Percentiles rank a stretch among this genome's conserved stretches.
Evolutionary conservation across 1,140 invertebrate species (phyloP).

Genomic region (Nymphalis io): DNA sequence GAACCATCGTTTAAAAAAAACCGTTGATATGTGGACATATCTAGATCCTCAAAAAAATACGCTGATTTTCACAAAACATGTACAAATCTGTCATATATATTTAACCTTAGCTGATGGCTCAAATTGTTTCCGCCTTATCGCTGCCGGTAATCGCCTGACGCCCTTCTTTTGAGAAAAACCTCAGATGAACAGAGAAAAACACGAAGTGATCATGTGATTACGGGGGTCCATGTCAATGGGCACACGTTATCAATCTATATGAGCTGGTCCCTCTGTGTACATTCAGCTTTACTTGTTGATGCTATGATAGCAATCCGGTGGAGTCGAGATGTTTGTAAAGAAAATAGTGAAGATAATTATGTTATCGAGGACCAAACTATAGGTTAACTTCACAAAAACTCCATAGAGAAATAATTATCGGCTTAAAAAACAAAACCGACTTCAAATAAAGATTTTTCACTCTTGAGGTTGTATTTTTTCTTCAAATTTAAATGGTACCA

Average conservation of each 20-base stretch:
- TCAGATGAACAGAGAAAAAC: conserved; percentile 14
- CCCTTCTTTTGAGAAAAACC: conserved; percentile 14
- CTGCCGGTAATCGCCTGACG: conserved; percentile 19
- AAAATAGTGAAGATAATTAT: not conserved
- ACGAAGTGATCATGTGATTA: conserved; percentile 35
- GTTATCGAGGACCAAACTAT: too few relatives aligned
- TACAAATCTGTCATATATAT: not conserved
- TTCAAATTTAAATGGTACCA: too few relatives aligned
- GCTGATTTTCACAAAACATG: not conserved
- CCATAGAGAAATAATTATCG: too few relatives aligned
- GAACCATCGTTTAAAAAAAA: not conserved
- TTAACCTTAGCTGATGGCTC: not conserved
- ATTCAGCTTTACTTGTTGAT: conserved; percentile 33
- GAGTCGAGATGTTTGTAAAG: not conserved
- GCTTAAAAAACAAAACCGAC: too few relatives aligned
- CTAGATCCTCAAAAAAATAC: not conserved
- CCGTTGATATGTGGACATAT: not conserved
- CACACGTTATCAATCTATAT: conserved; percentile 35
- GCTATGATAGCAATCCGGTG: not conserved
- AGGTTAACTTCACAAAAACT: too few relatives aligned
- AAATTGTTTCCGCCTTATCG: conserved; percentile 39
- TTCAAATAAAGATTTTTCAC: too few relatives aligned
- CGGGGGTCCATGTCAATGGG: conserved; percentile 30
- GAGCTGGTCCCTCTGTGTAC: conserved; percentile 29
- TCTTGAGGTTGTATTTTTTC: too few relatives aligned